Evolutionary conservation across 2,888 invertebrate species (phyloP).

Genomic region (Drosophila robusta): DNA sequence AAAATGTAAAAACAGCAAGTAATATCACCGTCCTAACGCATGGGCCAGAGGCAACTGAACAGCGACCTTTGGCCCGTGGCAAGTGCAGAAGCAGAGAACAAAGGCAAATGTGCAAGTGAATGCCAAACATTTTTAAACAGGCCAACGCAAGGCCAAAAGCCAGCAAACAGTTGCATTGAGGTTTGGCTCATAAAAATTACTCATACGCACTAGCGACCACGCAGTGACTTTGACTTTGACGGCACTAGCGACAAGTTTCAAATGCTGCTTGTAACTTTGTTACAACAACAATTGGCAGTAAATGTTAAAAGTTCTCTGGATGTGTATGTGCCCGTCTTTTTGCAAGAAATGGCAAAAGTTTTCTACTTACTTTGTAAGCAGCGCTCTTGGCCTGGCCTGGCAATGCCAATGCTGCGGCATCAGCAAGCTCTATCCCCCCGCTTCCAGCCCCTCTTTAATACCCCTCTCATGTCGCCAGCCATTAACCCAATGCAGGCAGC

Average conservation of each 20-base stretch:
- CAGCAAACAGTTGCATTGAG: conserved; percentile 27
- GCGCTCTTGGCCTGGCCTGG: conserved; percentile 43
- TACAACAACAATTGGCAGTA: conserved; percentile 44
- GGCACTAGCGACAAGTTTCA: conserved; percentile 62
- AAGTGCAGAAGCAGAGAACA: conserved; percentile 8
- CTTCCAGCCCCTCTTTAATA: background rate
- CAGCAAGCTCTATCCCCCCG: background rate
- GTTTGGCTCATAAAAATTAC: conserved; percentile 67
- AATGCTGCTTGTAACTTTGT: conserved; percentile 79
- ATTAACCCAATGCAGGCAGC: conserved; percentile 57
- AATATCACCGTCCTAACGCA: conserved; percentile 1
- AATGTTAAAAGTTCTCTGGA: conserved; percentile 61
- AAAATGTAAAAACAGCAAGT: conserved; percentile 4
- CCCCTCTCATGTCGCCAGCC: conserved; percentile 29
- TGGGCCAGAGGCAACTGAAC: conserved; percentile 20
- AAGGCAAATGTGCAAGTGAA: background rate
- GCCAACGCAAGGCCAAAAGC: conserved; percentile 17
- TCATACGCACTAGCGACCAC: conserved; percentile 70
- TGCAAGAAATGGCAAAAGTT: conserved; percentile 71
- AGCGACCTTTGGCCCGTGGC: conserved; percentile 15
- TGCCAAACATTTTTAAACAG: conserved; percentile 7
- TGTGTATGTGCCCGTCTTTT: conserved; percentile 47
- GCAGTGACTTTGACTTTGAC: conserved; percentile 47
- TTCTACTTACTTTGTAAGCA: conserved; percentile 70
- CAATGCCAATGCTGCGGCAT: conserved; percentile 12